Percentiles rank a stretch among this genome's conserved stretches.
These are phyloP conservation scores for Gambusia affinis DNA, from an alignment of 2,113 vertebrate species.

Conservation along the genomic window DNA sequence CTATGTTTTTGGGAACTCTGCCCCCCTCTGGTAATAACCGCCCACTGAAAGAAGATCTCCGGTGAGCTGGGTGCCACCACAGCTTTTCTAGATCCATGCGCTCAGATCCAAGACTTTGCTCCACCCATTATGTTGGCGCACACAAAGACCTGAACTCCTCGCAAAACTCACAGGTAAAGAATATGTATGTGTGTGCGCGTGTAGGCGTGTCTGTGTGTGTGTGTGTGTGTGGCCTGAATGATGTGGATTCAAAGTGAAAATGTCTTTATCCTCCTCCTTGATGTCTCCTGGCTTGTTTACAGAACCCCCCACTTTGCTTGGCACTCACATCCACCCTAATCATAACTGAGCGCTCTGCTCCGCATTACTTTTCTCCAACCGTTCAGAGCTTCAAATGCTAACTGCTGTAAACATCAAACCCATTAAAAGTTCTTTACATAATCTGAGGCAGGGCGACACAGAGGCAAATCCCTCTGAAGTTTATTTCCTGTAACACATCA, in stretches of 20 bases:
- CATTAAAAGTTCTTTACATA: conserved; percentile 51
- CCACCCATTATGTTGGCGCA: conserved; percentile 30
- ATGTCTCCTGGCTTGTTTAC: conserved; percentile 22
- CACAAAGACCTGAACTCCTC: neutral
- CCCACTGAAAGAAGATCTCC: conserved; percentile 76
- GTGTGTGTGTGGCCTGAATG: conserved; percentile 41
- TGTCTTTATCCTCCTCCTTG: conserved; percentile 36
- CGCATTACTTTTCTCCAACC: conserved; percentile 21
- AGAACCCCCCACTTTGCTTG: conserved; percentile 48
- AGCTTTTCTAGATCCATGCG: conserved; percentile 80
- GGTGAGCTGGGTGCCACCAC: neutral
- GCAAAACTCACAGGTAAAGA: conserved; percentile 4
- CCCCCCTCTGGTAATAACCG: conserved; percentile 69
- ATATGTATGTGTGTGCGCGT: conserved; percentile 57
- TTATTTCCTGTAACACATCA: conserved; percentile 66
- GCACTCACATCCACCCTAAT: conserved; percentile 42
- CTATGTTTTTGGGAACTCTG: no score
- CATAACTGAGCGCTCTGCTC: conserved; percentile 33
- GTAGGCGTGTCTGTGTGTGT: conserved; percentile 45
- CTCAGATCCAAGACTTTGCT: conserved; percentile 76
- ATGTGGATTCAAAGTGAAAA: conserved; percentile 50
- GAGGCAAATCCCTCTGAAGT: conserved; percentile 53
- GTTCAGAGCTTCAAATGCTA: conserved; percentile 40
- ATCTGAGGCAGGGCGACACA: conserved; percentile 40
- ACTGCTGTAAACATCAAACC: conserved; percentile 54